phyloP scores from a whole-genome alignment of 2,888 invertebrate species.

The Acanthosoma haemorrhoidale region DNA sequence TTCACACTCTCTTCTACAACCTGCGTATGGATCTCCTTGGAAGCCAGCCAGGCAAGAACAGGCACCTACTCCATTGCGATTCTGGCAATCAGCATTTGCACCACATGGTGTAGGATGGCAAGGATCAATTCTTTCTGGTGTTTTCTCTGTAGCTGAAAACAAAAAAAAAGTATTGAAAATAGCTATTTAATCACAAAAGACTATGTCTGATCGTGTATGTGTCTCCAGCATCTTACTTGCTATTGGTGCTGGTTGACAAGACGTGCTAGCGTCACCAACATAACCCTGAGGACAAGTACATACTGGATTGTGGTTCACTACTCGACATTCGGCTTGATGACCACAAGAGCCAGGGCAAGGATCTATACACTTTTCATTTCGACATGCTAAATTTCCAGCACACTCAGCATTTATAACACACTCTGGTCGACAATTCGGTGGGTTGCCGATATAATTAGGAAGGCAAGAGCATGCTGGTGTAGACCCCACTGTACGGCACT shows the following conservation, averaged over 20 bases:
- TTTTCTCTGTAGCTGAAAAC: slow-evolving; percentile 55
- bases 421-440: slow-evolving; percentile 81
- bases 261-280: slow-evolving; percentile 66
- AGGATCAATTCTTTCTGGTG: slow-evolving; percentile 62
- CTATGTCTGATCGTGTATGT: background rate
- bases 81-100: slow-evolving; percentile 75
- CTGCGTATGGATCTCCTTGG: slow-evolving; percentile 76
- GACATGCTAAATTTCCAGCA: slow-evolving; percentile 72
- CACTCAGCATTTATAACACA: slow-evolving; percentile 77
- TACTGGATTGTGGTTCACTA: slow-evolving; percentile 75
- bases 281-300: slow-evolving; percentile 79
- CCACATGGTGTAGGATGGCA: slow-evolving; percentile 81
- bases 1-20: slow-evolving; percentile 73
- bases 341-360: slow-evolving; percentile 79
- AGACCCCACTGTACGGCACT: slow-evolving; percentile 71
- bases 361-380: slow-evolving; percentile 73
- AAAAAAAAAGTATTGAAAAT: background rate
- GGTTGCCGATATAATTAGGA: slow-evolving; percentile 72
- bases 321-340: slow-evolving; percentile 70
- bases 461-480: slow-evolving; percentile 82
- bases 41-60: slow-evolving; percentile 73
- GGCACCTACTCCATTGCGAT: slow-evolving; percentile 77
- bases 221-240: slow-evolving; percentile 44
- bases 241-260: slow-evolving; percentile 49
- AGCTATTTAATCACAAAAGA: background rate